A percentile compares a stretch with the other conserved stretches of the same genome.
Evolutionary conservation across 1,140 invertebrate genomes (phyloP).

Genomic region (Lysiphlebus fabarum): DNA sequence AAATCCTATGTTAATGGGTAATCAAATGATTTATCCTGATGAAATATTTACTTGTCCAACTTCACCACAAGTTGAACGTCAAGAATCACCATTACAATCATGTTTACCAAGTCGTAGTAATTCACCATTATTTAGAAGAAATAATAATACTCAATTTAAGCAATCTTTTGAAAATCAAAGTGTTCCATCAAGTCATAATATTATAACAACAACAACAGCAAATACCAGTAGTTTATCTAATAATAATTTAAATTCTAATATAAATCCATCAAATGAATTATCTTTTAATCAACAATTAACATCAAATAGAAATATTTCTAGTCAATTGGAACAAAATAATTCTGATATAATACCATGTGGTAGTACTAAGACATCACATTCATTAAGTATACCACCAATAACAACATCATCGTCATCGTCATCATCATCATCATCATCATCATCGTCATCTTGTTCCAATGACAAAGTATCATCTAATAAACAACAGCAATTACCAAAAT

Average conservation of each 20-base stretch:
- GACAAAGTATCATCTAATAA: constrained; percentile 33
- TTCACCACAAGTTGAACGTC: constrained; percentile 54
- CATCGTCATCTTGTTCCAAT: background rate
- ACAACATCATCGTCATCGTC: constrained; percentile 28
- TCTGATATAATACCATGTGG: background rate
- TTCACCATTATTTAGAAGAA: constrained; percentile 43
- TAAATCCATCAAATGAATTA: constrained; percentile 37
- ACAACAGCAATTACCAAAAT: constrained; percentile 40
- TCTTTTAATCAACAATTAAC: constrained; percentile 31
- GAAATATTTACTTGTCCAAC: constrained; percentile 47
- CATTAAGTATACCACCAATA: constrained; percentile 16
- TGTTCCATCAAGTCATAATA: background rate
- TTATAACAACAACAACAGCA: constrained; percentile 29
- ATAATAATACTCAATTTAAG: constrained; percentile 32
- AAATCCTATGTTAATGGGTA: constrained; percentile 47
- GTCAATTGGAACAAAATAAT: constrained; percentile 25
- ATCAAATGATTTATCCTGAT: constrained; percentile 48
- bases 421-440: too few species aligned
- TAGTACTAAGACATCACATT: background rate
- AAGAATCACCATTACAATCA: constrained; percentile 54
- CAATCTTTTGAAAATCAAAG: constrained; percentile 11
- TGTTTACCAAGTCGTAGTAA: constrained; percentile 51
- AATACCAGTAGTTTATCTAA: constrained; percentile 36
- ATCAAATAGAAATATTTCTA: constrained; percentile 41
- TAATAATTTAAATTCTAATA: constrained; percentile 42